Evolutionary conservation across 2,797 vertebrate genomes (phyloP).

Genomic region (Hyperoplus lanceolatus): DNA sequence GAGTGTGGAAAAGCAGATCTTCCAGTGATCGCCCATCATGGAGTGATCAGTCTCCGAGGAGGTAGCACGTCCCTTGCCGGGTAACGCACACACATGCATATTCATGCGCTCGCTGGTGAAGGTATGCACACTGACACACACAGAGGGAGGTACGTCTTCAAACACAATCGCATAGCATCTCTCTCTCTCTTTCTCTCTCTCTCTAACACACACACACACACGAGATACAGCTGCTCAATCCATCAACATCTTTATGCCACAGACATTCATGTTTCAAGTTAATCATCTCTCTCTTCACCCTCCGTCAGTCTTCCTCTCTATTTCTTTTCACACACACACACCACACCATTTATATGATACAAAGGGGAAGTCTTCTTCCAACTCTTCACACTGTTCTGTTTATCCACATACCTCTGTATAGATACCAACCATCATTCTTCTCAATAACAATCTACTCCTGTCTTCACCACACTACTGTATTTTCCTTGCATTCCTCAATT

Average conservation of each 20-base stretch:
- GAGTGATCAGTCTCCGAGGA: conserved; percentile 70
- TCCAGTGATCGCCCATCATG: conserved; percentile 72
- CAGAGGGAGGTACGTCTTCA: conserved; percentile 38
- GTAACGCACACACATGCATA: conserved; percentile 64
- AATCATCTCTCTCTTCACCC: conserved; percentile 57
- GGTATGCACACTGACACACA: conserved; percentile 30
- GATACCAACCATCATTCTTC: conserved; percentile 29
- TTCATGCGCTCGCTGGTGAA: conserved; percentile 38
- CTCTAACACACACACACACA: conserved; percentile 2
- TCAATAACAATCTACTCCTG: conserved; percentile 24
- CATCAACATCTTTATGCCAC: conserved; percentile 54
- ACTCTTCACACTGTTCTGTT: conserved; percentile 45
- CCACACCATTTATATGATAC: conserved; percentile 29
- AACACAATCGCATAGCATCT: conserved; percentile 51
- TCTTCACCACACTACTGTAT: conserved; percentile 6
- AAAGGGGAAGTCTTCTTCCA: conserved; percentile 35
- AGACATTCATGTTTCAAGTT: conserved; percentile 54
- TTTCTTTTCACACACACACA: conserved; percentile 4
- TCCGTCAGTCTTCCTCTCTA: conserved; percentile 43
- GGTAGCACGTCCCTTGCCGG: conserved; percentile 49
- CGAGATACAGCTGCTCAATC: conserved; percentile 48
- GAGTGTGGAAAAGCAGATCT: conserved; percentile 67
- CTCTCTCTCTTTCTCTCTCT: not conserved
- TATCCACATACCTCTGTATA: conserved; percentile 38
- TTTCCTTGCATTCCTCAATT: conserved; percentile 8